Percentiles rank a stretch among this genome's conserved stretches.
phyloP scores from a whole-genome alignment of 2,888 invertebrate genomes.

The Dynastes maya region DNA sequence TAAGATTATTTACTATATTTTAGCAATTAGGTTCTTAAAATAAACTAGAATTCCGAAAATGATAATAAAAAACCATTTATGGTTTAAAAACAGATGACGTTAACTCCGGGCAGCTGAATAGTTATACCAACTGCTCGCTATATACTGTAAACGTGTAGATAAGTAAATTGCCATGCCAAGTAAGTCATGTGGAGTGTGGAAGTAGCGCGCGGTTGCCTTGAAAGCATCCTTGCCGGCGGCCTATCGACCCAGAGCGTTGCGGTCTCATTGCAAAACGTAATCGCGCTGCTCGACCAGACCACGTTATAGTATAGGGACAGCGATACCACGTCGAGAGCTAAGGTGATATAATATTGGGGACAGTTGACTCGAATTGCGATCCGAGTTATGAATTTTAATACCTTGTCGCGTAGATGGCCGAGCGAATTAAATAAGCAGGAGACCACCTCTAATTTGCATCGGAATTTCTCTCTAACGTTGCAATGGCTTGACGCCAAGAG shows the following conservation, averaged over 20 bases:
- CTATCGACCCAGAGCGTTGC: slow-evolving; percentile 30
- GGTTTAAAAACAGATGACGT: no score
- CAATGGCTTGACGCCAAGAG: background rate
- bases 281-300: background rate
- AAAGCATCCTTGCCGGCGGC: slow-evolving; percentile 34
- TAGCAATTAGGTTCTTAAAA: no score
- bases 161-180: slow-evolving; percentile 6
- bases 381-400: slow-evolving; percentile 13
- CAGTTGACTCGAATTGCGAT: background rate
- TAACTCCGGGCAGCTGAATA: background rate
- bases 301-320: background rate
- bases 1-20: no score
- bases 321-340: slow-evolving; percentile 15
- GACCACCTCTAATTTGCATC: slow-evolving; percentile 1
- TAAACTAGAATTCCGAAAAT: no score
- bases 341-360: slow-evolving; percentile 22
- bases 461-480: slow-evolving; percentile 15
- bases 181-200: slow-evolving; percentile 12
- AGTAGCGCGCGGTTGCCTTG: slow-evolving; percentile 15
- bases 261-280: slow-evolving; percentile 1
- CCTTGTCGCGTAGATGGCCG: background rate
- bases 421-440: background rate
- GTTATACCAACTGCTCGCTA: slow-evolving; percentile 11
- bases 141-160: background rate
- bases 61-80: no score